Evolutionary conservation across 2,113 vertebrate genomes (phyloP).

Genomic region (Misgurnus mizolepis): DNA sequence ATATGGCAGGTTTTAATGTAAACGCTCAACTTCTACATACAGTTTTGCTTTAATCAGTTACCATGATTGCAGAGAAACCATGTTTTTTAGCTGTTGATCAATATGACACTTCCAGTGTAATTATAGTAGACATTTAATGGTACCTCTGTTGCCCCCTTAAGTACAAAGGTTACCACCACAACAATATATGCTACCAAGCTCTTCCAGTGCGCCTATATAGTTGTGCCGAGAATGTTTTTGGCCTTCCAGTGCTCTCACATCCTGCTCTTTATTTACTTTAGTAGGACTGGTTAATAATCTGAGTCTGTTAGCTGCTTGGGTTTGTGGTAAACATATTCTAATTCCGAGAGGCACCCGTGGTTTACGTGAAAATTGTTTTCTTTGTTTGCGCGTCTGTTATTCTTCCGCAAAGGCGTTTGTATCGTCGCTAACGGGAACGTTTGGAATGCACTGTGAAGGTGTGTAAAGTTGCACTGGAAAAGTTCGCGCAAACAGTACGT

Average conservation of each 20-base stretch:
- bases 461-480: slow-evolving; percentile 18
- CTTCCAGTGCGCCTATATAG: too few species aligned
- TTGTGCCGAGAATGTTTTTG: slow-evolving; percentile 7
- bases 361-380: not conserved
- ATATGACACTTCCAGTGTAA: too few species aligned
- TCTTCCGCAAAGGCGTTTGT: not conserved
- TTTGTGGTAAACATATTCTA: slow-evolving; percentile 40
- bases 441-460: slow-evolving; percentile 37
- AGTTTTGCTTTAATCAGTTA: too few species aligned
- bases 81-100: too few species aligned
- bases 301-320: slow-evolving; percentile 18
- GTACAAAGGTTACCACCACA: too few species aligned
- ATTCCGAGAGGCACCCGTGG: slow-evolving; percentile 17
- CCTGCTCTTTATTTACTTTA: slow-evolving; percentile 6
- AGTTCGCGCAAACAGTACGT: not conserved
- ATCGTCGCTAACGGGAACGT: not conserved
- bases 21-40: not conserved
- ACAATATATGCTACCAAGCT: too few species aligned
- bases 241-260: not conserved
- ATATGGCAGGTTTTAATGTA: too few species aligned
- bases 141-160: too few species aligned
- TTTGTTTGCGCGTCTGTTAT: not conserved
- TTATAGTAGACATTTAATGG: too few species aligned
- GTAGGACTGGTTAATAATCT: slow-evolving; percentile 14
- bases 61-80: too few species aligned